A percentile compares a stretch with the other conserved stretches of the same genome.
Evolutionary conservation across 2,797 vertebrate species (phyloP).

Genomic region (Loris lydekkerianus): DNA sequence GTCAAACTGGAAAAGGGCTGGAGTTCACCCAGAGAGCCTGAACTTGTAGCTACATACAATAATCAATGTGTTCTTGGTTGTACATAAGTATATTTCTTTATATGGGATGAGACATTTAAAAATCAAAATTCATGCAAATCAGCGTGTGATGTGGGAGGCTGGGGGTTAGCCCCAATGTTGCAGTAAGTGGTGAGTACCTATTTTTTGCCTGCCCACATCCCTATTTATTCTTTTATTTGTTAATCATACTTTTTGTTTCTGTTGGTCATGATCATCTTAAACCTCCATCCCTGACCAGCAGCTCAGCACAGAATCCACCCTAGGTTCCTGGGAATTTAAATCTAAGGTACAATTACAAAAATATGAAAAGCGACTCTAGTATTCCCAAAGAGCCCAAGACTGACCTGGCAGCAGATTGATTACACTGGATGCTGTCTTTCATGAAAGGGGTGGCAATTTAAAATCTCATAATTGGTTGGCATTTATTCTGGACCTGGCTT

Average conservation of each 20-base stretch:
- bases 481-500: not conserved
- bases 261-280: not conserved
- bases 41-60: not conserved
- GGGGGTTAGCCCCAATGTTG: not conserved
- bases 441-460: not conserved
- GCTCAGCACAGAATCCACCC: not conserved
- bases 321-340: not conserved
- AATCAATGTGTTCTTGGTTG: not conserved
- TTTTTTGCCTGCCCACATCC: not conserved
- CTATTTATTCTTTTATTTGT: not conserved
- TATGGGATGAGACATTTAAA: not conserved
- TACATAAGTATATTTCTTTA: not conserved
- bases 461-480: not conserved
- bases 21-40: not conserved
- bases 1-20: not conserved
- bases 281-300: not conserved
- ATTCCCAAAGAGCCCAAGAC: not conserved
- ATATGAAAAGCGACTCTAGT: not conserved
- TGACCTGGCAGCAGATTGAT: not conserved
- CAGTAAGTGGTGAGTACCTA: not conserved
- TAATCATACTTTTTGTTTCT: not conserved
- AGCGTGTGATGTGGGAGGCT: not conserved
- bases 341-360: not conserved
- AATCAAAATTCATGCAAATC: conserved; percentile 1
- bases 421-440: not conserved